Evolutionary conservation across 2,888 invertebrate genomes (phyloP).

Genomic region (Emmelina monodactyla): DNA sequence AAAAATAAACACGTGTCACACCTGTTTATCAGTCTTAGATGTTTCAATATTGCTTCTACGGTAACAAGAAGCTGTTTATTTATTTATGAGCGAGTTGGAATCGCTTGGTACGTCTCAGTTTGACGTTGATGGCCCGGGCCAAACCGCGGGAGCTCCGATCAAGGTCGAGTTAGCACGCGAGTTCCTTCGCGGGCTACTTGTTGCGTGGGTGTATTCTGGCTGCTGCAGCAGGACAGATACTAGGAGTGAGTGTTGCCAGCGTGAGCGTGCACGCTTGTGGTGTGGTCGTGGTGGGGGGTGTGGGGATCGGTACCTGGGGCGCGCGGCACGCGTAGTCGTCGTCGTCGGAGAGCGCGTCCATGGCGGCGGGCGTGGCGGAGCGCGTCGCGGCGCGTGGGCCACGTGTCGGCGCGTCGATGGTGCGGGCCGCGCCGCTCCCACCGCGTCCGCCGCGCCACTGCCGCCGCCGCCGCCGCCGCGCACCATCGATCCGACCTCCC

Average conservation of each 20-base stretch:
- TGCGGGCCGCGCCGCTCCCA: constrained; percentile 53
- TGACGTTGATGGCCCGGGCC: constrained; percentile 21
- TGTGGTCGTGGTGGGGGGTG: not conserved
- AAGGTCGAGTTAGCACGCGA: constrained; percentile 50
- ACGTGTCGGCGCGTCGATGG: constrained; percentile 47
- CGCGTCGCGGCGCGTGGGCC: constrained; percentile 29
- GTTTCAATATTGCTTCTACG: too few species aligned
- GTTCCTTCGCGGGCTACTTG: constrained; percentile 41
- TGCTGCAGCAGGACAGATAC: constrained; percentile 6
- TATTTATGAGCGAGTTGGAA: not conserved
- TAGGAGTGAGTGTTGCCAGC: not conserved
- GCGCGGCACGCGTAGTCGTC: constrained; percentile 55
- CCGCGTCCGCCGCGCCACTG: constrained; percentile 55
- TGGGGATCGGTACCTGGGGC: constrained; percentile 37
- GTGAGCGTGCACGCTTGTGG: not conserved
- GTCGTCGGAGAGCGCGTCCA: constrained; percentile 63
- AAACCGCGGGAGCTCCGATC: constrained; percentile 35
- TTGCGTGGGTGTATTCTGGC: constrained; percentile 27
- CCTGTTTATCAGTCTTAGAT: too few species aligned
- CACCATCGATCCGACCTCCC: constrained; percentile 28
- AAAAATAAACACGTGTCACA: too few species aligned
- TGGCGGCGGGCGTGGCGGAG: constrained; percentile 31
- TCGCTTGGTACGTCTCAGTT: not conserved
- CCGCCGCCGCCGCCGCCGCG: constrained; percentile 27
- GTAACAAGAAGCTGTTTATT: not conserved